Evolutionary conservation across 2,113 vertebrate species (phyloP), one percentile per base, ranked within the genome.

Genomic region (Marmota flaviventris): DNA sequence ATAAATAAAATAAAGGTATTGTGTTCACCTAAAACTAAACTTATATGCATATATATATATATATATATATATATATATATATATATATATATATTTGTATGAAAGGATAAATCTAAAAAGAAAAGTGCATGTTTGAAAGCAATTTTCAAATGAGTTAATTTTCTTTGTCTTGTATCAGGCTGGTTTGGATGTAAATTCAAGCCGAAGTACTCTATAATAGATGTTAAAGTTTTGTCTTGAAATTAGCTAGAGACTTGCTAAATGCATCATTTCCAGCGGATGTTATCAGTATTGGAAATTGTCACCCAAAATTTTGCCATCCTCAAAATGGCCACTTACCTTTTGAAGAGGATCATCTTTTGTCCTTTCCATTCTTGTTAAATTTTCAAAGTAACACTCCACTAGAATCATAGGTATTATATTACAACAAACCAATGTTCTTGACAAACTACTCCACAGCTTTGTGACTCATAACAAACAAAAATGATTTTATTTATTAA

Each of bases 91-190:
- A 53, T 53, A 16, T 53, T 3, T 53, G 3, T 53, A 53, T 56
- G 18, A 58, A 22, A 20, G 56, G 56, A 58, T 58, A 58, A 58
- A 58, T 58, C 56, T 58, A 22, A 58, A 58, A 58, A 58, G 56
- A 92, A 82, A 13, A 61, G 20, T 24, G 24, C 8, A 14, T 58
- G 27, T 34, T 79, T 85, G 3, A 88, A 76, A 42, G 87, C 77
- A 94, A 83, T 67, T 51, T 69, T 89, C 77, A 96, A 85, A 17
- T 91, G 81, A 79, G 25, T 77, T 85, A 10, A 61, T 85, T 89
- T 93, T 88, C 10, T 89, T 89, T 83, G 27, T 97, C 29, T 75
- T 75, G 32, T 84, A 56, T 72, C 20, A 61, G 39, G 67, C 29
- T 94, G 11, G 7, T 72, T 93, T 92, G 25, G 7, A n/a, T 72